Base-by-base conservation (phyloP, 2,888 invertebrate genomes). In the Parnassius apollo region DNA sequence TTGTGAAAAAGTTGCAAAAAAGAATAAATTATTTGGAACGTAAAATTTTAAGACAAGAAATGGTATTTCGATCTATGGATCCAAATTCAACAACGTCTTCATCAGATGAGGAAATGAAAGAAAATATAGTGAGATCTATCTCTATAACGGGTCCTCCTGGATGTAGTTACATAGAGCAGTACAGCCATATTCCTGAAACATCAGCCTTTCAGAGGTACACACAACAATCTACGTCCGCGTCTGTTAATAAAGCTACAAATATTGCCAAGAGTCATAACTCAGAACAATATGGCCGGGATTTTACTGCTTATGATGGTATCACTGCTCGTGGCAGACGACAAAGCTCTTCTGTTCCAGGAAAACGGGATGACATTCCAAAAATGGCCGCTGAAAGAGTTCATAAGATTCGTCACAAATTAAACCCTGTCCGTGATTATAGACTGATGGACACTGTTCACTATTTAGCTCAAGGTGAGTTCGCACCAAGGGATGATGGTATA, bases 391-490 rank as follows among this genome's bases (percentile, higher is more conserved):
- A 91, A 69, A 80, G 90, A 72, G 85, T 89, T 11, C 85, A 88
- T 63, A 91, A 88, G 76, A 88, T 90, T 65, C 82, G 91, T 42
- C 86, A 91, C 62, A 91, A 89, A 71, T 82, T 90, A 1, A 91
- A 89, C 70, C 90, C 91, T 2, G 88, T 91, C 2, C 81, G 90
- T 11, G 91, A 91, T 72, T 91, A 91, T 68, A 81, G 90, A 25
- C 75, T 91, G 22, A 90, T 91, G 91, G 91, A 91, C 67, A 91
- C 91, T 13, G 91, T 91, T 2, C 91, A 91, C 73, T 91, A 91
- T 70, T 78, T 91, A 62, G 91, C 91, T 35, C 91, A 91, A 76
- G 91, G 91, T 1, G 91, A 91, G 73, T 91, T 91, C 62, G 91
- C 91, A 58, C 91, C 91, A 1, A 83, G 91, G 1, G 89, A 91